These are phyloP conservation scores for Sorex fumeus DNA, from an alignment of 2,113 vertebrate species.

Conservation along the genomic window DNA sequence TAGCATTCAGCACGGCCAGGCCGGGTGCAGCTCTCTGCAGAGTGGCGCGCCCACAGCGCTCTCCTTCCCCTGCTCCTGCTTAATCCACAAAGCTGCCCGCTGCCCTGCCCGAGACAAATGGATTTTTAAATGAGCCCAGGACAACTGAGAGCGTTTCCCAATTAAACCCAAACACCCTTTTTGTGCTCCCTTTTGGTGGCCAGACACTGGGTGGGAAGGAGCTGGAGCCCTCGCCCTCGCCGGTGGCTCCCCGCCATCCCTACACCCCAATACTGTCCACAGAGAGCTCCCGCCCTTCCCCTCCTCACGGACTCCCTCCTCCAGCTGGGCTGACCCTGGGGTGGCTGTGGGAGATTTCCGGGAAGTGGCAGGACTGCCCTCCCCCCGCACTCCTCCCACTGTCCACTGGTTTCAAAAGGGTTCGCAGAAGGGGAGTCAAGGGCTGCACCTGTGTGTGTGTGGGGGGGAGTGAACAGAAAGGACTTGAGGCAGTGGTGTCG, in stretches of 20 bases:
- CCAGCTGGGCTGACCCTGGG: neutral
- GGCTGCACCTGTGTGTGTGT: too few species aligned
- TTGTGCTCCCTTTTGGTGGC: conserved; percentile 67
- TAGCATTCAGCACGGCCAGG: conserved; percentile 69
- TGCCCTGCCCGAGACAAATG: conserved; percentile 76
- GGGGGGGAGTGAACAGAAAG: too few species aligned
- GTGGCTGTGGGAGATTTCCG: too few species aligned
- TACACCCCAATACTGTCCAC: neutral
- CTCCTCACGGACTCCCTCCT: neutral
- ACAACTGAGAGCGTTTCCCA: conserved; percentile 80
- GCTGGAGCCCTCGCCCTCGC: too few species aligned
- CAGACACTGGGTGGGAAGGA: too few species aligned
- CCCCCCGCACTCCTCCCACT: too few species aligned
- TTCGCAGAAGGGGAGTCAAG: too few species aligned
- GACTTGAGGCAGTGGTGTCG: too few species aligned
- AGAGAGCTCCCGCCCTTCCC: accelerated
- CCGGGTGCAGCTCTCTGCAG: conserved; percentile 38
- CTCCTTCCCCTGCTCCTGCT: conserved; percentile 67
- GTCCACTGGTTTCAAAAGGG: too few species aligned
- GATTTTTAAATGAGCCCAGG: conserved; percentile 81
- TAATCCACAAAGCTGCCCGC: conserved; percentile 66
- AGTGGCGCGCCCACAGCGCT: conserved; percentile 61
- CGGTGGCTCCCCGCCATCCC: neutral
- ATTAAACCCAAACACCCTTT: conserved; percentile 79
- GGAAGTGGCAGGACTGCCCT: too few species aligned